Evolutionary conservation across 2,888 invertebrate species (phyloP), one percentile per base, ranked within the genome.

Genomic region (Spisula subtruncata): DNA sequence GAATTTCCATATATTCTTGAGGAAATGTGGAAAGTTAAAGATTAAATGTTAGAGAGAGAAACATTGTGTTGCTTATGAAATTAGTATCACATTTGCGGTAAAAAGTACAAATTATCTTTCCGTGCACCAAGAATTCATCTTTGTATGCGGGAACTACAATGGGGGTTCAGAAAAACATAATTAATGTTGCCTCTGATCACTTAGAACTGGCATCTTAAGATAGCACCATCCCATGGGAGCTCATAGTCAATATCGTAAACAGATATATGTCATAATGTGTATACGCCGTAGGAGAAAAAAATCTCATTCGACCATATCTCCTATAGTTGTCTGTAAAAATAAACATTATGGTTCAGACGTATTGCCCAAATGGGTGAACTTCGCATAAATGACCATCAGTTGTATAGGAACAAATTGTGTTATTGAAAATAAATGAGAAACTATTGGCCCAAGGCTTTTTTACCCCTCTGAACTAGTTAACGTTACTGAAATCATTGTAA

Each of bases 201-300:
- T 14, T 75, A 32, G 32, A 35, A 75, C 35, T 75, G 75, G 35
- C 75, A 16, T 75, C 75, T 75, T 75, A 75, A 75, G 16, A 75
- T 75, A 35, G 0, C 35, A 35, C 18, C 29, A 1, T 4, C 75
- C 35, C 32, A 16, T 75, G 75, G 29, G 75, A 35, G 75, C 18
- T 75, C 32, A 75, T 35, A 75, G 75, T 75, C 35, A 32, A 32
- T 75, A 75, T 75, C 29, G 32, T 75, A 25, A 66, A 66, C 60
- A 25, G 60, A 66, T 66, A 66, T 66, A 25, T 25, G 60, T 66
- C n/a, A 66, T 66, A 6, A 66, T 25, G n/a, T 20, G 60, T 25
- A 66, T 66, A 25, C 12, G 60, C 60, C 60, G 25, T 66, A 25
- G 60, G 8, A 66, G 60, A 56, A n/a, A 56, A 56, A 56, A 20